These are phyloP conservation scores for Cheumatopsyche charites DNA, from an alignment of 1,140 invertebrate genomes.

Conservation along the genomic window DNA sequence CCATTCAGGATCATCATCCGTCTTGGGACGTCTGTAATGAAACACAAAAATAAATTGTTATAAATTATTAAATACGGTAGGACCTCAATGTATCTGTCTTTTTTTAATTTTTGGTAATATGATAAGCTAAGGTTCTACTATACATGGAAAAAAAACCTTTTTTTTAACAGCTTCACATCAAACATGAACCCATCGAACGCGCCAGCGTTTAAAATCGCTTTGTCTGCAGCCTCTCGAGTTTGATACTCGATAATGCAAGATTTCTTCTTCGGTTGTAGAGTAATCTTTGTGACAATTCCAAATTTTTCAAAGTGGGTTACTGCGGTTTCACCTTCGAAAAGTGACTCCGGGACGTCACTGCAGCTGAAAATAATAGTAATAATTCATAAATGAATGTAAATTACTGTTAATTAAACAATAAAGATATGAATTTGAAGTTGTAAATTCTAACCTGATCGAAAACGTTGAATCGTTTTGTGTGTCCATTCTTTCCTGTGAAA, in stretches of 20 bases:
- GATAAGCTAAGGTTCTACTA: no score
- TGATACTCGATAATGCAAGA: slow-evolving; percentile 69
- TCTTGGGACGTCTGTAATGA: slow-evolving; percentile 50
- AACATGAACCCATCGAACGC: slow-evolving; percentile 67
- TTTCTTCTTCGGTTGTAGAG: slow-evolving; percentile 64
- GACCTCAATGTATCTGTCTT: no score
- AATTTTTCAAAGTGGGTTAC: slow-evolving; percentile 70
- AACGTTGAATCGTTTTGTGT: not conserved
- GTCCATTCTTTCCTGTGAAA: not conserved
- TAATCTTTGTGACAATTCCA: slow-evolving; percentile 66
- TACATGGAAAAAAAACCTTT: slow-evolving; percentile 42
- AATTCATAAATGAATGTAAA: no score
- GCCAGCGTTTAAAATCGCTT: slow-evolving; percentile 65
- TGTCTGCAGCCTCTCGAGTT: slow-evolving; percentile 61
- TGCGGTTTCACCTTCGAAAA: slow-evolving; percentile 66
- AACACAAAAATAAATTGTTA: not conserved
- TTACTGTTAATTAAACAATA: no score
- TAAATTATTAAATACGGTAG: not conserved
- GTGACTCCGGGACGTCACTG: slow-evolving; percentile 66
- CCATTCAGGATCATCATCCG: slow-evolving; percentile 62
- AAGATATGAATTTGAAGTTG: no score
- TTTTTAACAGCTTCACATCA: slow-evolving; percentile 62
- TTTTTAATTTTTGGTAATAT: no score
- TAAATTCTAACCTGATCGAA: not conserved
- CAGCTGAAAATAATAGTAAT: slow-evolving; percentile 58